phyloP scores from a whole-genome alignment of 2,888 invertebrate genomes.

The Drosophila neonasuta region DNA sequence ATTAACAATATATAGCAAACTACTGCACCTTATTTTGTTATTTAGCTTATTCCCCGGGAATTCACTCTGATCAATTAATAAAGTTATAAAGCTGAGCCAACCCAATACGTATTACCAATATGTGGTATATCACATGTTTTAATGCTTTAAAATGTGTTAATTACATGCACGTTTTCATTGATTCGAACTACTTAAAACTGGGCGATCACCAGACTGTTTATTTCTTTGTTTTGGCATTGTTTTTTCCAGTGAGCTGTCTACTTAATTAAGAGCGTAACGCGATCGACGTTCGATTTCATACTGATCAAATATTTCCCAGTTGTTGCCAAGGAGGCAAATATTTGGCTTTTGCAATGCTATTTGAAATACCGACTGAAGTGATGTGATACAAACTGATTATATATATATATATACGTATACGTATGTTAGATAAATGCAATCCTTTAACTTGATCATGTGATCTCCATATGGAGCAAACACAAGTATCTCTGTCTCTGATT shows the following conservation, averaged over 20 bases:
- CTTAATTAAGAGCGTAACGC: constrained; percentile 6
- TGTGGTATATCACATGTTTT: constrained; percentile 24
- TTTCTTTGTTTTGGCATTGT: constrained; percentile 21
- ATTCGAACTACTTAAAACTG: constrained; percentile 1
- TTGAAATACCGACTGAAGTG: neutral
- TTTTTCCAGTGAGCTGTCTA: constrained; percentile 4
- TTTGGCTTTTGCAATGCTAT: constrained; percentile 7
- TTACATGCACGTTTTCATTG: constrained; percentile 37
- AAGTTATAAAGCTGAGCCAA: constrained; percentile 5
- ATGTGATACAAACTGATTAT: constrained; percentile 6
- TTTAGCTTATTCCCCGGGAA: constrained; percentile 9
- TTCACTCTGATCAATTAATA: constrained; percentile 8
- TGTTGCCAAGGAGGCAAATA: constrained; percentile 1
- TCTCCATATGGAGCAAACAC: constrained; percentile 21
- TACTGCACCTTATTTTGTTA: constrained; percentile 8
- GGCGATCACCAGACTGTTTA: constrained; percentile 14
- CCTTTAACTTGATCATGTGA: constrained; percentile 26
- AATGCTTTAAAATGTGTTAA: constrained; percentile 51
- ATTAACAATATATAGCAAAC: constrained; percentile 44
- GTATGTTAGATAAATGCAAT: constrained; percentile 5
- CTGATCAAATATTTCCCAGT: constrained; percentile 9
- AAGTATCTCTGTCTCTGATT: constrained; percentile 21
- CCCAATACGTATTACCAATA: constrained; percentile 16
- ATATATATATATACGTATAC: neutral
- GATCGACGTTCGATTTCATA: neutral